Evolutionary conservation across 2,113 vertebrate species (phyloP).

Genomic region (Vulpes vulpes): DNA sequence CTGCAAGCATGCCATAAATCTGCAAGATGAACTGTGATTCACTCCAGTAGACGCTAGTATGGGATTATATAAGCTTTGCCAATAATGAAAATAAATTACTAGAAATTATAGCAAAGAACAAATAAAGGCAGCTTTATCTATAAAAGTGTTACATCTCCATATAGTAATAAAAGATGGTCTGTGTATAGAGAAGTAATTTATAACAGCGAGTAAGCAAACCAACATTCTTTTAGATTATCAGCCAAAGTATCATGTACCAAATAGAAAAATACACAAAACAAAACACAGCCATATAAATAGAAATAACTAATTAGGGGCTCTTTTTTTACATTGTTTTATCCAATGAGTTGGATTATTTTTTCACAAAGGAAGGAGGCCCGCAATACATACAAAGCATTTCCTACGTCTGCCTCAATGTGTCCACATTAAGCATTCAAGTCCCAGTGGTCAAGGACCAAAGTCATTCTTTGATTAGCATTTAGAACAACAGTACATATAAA

Average conservation of each 20-base stretch:
- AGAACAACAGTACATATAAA: background rate
- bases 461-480: background rate
- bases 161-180: constrained; percentile 48
- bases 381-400: background rate
- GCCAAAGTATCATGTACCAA: constrained; percentile 47
- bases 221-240: constrained; percentile 58
- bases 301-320: constrained; percentile 47
- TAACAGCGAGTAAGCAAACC: constrained; percentile 40
- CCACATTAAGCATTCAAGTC: background rate
- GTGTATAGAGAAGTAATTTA: constrained; percentile 47
- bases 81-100: constrained; percentile 67
- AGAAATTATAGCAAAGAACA: constrained; percentile 67
- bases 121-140: constrained; percentile 59
- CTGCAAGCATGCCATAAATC: constrained; percentile 72
- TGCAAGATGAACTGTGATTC: constrained; percentile 77
- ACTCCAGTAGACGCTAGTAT: constrained; percentile 65
- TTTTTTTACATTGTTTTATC: constrained; percentile 49
- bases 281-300: constrained; percentile 35
- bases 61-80: constrained; percentile 39
- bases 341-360: constrained; percentile 46
- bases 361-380: background rate
- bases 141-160: background rate
- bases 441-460: background rate
- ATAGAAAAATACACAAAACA: background rate
- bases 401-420: background rate